phyloP scores from a whole-genome alignment of 2,113 vertebrate species.

The Catharus fuscescens region DNA sequence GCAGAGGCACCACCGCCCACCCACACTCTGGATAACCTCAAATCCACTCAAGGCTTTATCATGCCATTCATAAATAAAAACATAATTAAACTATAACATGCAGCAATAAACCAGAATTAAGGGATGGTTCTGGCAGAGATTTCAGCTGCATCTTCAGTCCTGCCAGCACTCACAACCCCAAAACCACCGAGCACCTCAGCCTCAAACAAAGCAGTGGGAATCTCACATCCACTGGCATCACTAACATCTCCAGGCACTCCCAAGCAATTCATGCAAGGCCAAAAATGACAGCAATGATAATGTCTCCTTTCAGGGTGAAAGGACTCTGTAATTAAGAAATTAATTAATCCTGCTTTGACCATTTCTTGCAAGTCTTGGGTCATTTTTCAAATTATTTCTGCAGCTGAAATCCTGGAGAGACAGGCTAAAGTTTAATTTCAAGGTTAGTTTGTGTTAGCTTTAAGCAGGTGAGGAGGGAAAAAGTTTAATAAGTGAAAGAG shows the following conservation, averaged over 20 bases:
- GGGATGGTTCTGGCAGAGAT: neutral
- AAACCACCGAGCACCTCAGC: neutral
- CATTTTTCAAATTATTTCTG: constrained; percentile 1
- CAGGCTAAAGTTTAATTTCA: neutral
- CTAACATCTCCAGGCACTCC: neutral
- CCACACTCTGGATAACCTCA: neutral
- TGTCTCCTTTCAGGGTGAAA: neutral
- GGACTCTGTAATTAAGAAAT: neutral
- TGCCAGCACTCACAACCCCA: neutral
- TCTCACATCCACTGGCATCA: neutral
- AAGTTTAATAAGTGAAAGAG: neutral
- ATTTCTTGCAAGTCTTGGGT: neutral
- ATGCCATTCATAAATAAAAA: neutral
- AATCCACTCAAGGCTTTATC: neutral
- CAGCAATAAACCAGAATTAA: neutral
- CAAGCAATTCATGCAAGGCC: neutral
- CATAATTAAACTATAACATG: neutral
- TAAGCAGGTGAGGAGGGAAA: neutral
- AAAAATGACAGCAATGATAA: neutral
- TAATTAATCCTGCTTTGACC: neutral
- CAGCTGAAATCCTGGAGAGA: neutral
- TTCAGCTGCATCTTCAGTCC: neutral
- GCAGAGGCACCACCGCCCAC: neutral
- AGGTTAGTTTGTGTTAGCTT: neutral
- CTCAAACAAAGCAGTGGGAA: neutral